Conservation (phyloP, 1,140 invertebrate species). For the Grapholita molesta region DNA sequence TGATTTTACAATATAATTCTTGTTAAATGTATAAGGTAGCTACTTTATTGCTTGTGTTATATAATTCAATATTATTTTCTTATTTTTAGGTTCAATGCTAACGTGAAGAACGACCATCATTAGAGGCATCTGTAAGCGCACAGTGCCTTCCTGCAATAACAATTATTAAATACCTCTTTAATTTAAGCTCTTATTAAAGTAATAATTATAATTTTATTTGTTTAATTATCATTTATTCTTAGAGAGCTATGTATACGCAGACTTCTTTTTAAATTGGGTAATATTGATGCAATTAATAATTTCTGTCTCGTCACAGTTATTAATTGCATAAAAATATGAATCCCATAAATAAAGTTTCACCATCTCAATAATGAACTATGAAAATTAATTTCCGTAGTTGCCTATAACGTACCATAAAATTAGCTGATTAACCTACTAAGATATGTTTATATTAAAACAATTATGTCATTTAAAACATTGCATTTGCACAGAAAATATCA, state of each 20-base stretch:
- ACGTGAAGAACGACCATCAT: slow-evolving; percentile 50
- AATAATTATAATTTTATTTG: not conserved
- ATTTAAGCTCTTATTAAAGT: not conserved
- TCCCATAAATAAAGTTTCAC: not conserved
- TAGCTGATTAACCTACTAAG: not conserved
- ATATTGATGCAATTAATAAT: not conserved
- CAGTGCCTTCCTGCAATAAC: not conserved
- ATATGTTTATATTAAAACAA: not conserved
- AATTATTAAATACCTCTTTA: not conserved
- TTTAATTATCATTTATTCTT: not conserved
- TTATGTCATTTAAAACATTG: too few species aligned
- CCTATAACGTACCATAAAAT: not conserved
- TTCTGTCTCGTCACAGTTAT: not conserved
- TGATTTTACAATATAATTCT: too few species aligned
- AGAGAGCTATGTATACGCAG: too few species aligned
- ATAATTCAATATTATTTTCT: slow-evolving; percentile 17
- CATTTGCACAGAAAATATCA: not conserved
- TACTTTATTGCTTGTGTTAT: too few species aligned
- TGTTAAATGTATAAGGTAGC: too few species aligned
- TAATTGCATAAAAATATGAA: not conserved
- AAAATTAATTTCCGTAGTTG: slow-evolving; percentile 29
- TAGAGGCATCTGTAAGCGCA: slow-evolving; percentile 25
- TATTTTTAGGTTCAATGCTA: slow-evolving; percentile 65
- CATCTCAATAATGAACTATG: slow-evolving; percentile 22
- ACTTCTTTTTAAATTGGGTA: not conserved